Conservation (phyloP, 2,888 invertebrate genomes). For the Agrochola circellaris region DNA sequence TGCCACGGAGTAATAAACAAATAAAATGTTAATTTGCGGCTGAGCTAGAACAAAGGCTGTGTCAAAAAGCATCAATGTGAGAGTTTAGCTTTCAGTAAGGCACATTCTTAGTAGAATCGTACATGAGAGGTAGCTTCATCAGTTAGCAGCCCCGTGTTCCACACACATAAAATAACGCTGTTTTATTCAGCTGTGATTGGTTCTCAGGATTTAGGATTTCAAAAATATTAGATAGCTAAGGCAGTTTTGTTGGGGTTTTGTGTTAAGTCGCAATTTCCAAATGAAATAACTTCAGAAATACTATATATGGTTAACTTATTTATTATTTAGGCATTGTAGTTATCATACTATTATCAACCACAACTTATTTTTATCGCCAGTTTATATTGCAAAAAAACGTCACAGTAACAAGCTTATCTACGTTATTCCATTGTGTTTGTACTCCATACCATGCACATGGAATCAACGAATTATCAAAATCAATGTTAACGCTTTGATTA, state of each 20-base stretch:
- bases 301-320: neutral
- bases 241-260: neutral
- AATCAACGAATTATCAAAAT: neutral
- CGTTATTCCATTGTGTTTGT: neutral
- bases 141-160: neutral
- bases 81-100: neutral
- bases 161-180: neutral
- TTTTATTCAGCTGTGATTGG: neutral
- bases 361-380: neutral
- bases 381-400: neutral
- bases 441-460: neutral
- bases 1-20: neutral
- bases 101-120: neutral
- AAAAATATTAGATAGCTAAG: neutral
- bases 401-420: neutral
- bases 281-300: neutral
- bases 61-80: neutral
- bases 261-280: neutral
- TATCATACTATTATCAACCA: neutral
- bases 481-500: neutral
- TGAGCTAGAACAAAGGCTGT: neutral
- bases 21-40: neutral
- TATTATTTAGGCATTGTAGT: neutral
- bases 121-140: neutral
- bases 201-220: neutral